Base-by-base conservation (phyloP, 1,140 invertebrate species). In the Medauroidea extradentata region DNA sequence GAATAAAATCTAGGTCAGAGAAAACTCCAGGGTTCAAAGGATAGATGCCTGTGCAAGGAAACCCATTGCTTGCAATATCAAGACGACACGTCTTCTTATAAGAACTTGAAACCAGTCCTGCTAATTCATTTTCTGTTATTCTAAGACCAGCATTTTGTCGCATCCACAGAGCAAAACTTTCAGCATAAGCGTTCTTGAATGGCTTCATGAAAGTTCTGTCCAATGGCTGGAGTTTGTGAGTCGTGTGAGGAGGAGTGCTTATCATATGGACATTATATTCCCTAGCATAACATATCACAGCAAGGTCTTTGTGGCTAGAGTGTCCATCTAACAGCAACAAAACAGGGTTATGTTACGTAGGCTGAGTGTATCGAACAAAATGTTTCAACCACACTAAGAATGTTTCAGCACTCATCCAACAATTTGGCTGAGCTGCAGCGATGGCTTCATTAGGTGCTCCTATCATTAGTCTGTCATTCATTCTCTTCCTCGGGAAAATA, bases 231-330 rank as follows among this genome's bases (percentile, higher is more conserved):
- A 74, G 61, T 48, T 67, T 67, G 52, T 73, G 69, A 8, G 68
- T 70, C 42, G 71, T 74, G n/a, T 75, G 71, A 8, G 71, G 68
- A 53, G 71, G 72, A 13, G 67, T 60, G 41, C 70, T 71, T 11
- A 75, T 51, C 62, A 76, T 67, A 19, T 68, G 65, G 46, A 72
- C 69, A 55, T 73, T 9, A 50, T 75, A 67, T 49, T 73, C 60
- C 65, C 59, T 57, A 55, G 64, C 65, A 63, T 63, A 73, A 23
- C 59, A 63, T 16, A 75, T 70, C 2, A 73, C 66, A 13, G 42
- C 64, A 16, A 73, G 53, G 58, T 59, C 65, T 50, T 71, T 71
- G 58, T 72, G 69, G 53, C 69, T 71, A 38, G 60, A 39, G 62
- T 72, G 69, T 1, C 65, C 66, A 66, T 74, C 70, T 43, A 73